A percentile compares a stretch with the other conserved stretches of the same genome.
These are phyloP conservation scores for Xestoiulus laeticollis DNA, from an alignment of 2,888 invertebrate species.

Conservation along the genomic window DNA sequence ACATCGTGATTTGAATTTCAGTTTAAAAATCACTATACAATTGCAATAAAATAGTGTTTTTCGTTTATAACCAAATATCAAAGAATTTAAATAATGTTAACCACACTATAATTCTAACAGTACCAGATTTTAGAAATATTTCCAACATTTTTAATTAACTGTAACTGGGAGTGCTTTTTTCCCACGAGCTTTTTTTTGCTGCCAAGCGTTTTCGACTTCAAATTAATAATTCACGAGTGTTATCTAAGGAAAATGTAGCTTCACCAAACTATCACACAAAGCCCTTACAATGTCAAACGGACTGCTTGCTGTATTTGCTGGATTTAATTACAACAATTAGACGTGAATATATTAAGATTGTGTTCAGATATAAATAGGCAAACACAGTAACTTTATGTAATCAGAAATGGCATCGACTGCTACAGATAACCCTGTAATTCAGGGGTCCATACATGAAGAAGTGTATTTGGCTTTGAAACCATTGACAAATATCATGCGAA, in stretches of 20 bases:
- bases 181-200: background rate
- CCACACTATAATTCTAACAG: no score
- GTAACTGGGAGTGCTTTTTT: no score
- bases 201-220: background rate
- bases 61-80: no score
- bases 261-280: background rate
- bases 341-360: background rate
- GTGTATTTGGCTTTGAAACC: background rate
- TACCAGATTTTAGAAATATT: no score
- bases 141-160: no score
- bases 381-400: background rate
- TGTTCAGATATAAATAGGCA: background rate
- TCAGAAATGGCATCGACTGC: background rate
- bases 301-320: background rate
- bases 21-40: no score
- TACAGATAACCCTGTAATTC: background rate
- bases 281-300: background rate
- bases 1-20: no score
- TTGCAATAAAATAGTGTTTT: no score
- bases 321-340: constrained; percentile 33
- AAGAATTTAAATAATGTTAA: no score
- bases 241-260: background rate
- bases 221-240: constrained; percentile 4
- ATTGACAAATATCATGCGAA: background rate
- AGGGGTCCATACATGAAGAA: background rate